Conservation (phyloP, 1,140 invertebrate species). For the Sinella curviseta region DNA sequence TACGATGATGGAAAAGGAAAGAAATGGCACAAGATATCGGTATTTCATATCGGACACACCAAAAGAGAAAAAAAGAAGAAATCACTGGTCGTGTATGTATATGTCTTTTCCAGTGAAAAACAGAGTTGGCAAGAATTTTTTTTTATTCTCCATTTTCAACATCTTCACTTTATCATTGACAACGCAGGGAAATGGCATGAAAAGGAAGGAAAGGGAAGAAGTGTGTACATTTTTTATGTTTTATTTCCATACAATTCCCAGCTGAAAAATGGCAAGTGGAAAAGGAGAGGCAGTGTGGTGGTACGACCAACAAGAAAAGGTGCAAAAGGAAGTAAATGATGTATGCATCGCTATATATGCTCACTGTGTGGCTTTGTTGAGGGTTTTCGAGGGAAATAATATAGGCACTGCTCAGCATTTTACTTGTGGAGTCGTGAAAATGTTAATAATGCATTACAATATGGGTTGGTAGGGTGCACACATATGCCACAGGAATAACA, state of each 20-base stretch:
- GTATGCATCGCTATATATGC: background rate
- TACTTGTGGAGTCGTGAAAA: no score
- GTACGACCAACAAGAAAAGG: background rate
- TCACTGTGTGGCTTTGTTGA: background rate
- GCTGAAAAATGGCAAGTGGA: background rate
- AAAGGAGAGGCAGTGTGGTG: background rate
- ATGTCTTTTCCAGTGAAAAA: no score
- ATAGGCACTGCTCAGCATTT: no score
- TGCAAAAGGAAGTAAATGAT: slow-evolving; percentile 11
- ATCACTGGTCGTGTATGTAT: background rate
- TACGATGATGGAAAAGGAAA: background rate
- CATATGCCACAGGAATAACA: no score
- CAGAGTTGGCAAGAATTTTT: no score
- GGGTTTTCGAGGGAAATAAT: background rate
- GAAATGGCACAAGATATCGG: background rate
- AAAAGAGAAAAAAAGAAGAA: background rate
- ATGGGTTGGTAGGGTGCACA: no score
- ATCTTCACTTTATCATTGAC: slow-evolving; percentile 22
- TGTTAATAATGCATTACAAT: no score
- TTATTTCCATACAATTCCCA: slow-evolving; percentile 6
- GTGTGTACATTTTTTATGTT: slow-evolving; percentile 14
- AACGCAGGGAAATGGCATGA: background rate
- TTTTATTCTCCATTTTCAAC: no score
- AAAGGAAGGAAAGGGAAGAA: background rate
- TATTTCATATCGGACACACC: background rate